Conservation (phyloP, 2,113 vertebrate genomes). For the chimpanzee (Pan troglodytes) region NHGRI_mPanTro3-v2.1_pri NC_072421.2:134156501-134157000, state of each 20-base stretch:
- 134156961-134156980: neutral
- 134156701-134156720: neutral
- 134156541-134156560: neutral
- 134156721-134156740: neutral
- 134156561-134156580: neutral
- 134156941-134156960: neutral
- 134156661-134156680: neutral
- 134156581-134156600: neutral
- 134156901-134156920: neutral
- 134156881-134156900: neutral
- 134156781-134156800: neutral
- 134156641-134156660: neutral
- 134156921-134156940: neutral
- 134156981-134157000: neutral
- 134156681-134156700: conserved; percentile 1
- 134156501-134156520: neutral
- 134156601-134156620: conserved; percentile 17
- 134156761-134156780: neutral
- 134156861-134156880: neutral
- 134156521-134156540: neutral
- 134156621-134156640: neutral
- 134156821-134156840: neutral
- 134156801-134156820: neutral
- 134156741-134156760: neutral
- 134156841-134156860: neutral